These are phyloP conservation scores for Prorops nasuta DNA, from an alignment of 1,140 invertebrate species.

Conservation along the genomic window DNA sequence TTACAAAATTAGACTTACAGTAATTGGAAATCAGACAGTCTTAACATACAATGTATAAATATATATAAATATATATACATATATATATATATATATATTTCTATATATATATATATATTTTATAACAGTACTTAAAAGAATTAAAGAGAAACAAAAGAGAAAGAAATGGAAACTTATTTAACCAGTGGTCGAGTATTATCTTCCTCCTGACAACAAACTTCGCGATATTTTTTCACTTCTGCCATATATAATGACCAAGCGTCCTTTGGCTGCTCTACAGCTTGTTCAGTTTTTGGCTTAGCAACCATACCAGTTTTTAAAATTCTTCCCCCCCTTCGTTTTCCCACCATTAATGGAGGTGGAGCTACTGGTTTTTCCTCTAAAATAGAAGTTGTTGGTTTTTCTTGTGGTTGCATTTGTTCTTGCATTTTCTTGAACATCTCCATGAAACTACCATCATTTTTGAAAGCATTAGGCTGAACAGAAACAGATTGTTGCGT, in stretches of 20 bases:
- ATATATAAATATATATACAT: too few species aligned
- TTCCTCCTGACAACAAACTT: constrained; percentile 88
- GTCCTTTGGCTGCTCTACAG: constrained; percentile 72
- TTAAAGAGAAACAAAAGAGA: too few species aligned
- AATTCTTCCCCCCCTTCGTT: constrained; percentile 80
- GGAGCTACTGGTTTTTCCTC: constrained; percentile 55
- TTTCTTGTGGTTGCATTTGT: constrained; percentile 46
- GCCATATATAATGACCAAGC: constrained; percentile 90
- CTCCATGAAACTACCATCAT: constrained; percentile 86
- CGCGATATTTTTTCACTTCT: constrained; percentile 89
- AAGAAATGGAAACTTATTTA: constrained; percentile 68
- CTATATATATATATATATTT: too few species aligned
- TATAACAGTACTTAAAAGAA: too few species aligned
- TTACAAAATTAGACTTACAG: too few species aligned
- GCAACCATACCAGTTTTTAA: constrained; percentile 88
- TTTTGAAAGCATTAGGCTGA: constrained; percentile 69
- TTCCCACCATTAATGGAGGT: constrained; percentile 72
- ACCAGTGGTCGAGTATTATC: constrained; percentile 87
- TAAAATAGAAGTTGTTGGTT: constrained; percentile 44
- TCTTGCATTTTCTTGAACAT: constrained; percentile 89
- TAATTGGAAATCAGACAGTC: too few species aligned
- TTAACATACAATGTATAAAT: too few species aligned
- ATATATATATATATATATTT: too few species aligned
- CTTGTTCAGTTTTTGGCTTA: constrained; percentile 71
- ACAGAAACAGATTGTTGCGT: constrained; percentile 28